A percentile compares a stretch with the other conserved stretches of the same genome.
phyloP scores from a whole-genome alignment of 2,888 invertebrate species.

The Ichneumoninae sp. region DNA sequence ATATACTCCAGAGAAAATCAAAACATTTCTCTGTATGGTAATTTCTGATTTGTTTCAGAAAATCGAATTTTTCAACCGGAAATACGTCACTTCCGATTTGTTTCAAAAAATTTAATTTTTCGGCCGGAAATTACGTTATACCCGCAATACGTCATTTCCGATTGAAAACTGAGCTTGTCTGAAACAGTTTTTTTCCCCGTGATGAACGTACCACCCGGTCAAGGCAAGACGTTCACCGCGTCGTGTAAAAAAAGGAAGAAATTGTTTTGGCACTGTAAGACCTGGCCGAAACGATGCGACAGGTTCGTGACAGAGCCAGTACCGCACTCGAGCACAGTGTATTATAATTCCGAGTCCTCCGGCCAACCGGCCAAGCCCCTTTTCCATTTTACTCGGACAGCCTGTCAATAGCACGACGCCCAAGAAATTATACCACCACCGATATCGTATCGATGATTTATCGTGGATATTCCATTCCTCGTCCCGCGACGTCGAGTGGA shows the following conservation, averaged over 20 bases:
- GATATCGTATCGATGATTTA: slow-evolving; percentile 52
- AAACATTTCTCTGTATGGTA: no score
- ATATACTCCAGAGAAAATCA: no score
- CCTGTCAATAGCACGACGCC: slow-evolving; percentile 58
- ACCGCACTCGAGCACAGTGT: slow-evolving; percentile 4
- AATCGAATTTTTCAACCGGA: no score
- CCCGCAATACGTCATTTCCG: no score
- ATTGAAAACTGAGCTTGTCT: not conserved
- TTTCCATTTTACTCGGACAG: slow-evolving; percentile 22
- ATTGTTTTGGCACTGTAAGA: not conserved
- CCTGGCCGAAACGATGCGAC: not conserved
- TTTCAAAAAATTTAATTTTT: no score
- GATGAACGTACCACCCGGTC: not conserved
- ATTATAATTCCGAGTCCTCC: slow-evolving; percentile 42
- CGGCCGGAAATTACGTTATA: no score
- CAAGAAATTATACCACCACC: slow-evolving; percentile 39
- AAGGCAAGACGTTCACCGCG: not conserved
- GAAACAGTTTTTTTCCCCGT: not conserved
- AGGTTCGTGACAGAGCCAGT: slow-evolving; percentile 11
- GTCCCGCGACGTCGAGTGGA: slow-evolving; percentile 35
- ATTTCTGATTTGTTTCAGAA: no score
- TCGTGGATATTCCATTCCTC: slow-evolving; percentile 36
- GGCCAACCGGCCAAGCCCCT: not conserved
- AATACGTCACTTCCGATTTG: no score
- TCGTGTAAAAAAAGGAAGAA: slow-evolving; percentile 2